Conservation (phyloP, 2,113 vertebrate genomes). For the Pangasianodon gigas region DNA sequence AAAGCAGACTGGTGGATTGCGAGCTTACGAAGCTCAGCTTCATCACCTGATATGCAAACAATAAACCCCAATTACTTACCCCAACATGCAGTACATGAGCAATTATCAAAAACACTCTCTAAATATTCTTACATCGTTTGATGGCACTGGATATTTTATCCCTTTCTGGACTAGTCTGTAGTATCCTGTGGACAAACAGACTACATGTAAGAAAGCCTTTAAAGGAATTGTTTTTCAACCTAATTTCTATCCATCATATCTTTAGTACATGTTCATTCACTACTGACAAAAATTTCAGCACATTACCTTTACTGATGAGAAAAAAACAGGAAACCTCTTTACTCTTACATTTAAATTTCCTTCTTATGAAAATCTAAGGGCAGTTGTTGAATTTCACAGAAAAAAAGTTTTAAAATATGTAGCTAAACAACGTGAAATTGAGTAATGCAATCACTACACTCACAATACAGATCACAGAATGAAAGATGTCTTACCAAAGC, state of each 20-base stretch:
- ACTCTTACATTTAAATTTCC: too few species aligned
- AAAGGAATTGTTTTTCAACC: not conserved
- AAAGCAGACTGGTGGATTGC: conserved; percentile 62
- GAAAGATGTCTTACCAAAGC: not conserved
- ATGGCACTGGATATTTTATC: conserved; percentile 50
- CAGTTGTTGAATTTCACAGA: not conserved
- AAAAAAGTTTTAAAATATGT: not conserved
- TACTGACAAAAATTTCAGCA: not conserved
- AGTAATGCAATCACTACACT: not conserved
- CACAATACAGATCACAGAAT: not conserved
- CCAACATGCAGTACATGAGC: not conserved
- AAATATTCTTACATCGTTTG: conserved; percentile 35
- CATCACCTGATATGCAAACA: conserved; percentile 67
- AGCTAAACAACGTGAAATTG: not conserved
- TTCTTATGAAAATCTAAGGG: too few species aligned
- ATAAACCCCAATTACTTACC: not conserved
- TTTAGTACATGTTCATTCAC: not conserved
- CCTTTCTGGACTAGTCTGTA: conserved; percentile 41
- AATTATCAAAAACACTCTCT: not conserved
- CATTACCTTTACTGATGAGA: not conserved
- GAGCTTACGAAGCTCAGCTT: conserved; percentile 60
- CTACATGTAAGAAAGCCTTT: not conserved
- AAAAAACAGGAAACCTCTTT: not conserved
- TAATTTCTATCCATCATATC: not conserved
- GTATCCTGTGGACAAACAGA: conserved; percentile 18